A percentile compares a stretch with the other conserved stretches of the same genome.
These are phyloP conservation scores for Butastur rufipennis DNA, from an alignment of 2,113 vertebrate species.

Conservation along the genomic window DNA sequence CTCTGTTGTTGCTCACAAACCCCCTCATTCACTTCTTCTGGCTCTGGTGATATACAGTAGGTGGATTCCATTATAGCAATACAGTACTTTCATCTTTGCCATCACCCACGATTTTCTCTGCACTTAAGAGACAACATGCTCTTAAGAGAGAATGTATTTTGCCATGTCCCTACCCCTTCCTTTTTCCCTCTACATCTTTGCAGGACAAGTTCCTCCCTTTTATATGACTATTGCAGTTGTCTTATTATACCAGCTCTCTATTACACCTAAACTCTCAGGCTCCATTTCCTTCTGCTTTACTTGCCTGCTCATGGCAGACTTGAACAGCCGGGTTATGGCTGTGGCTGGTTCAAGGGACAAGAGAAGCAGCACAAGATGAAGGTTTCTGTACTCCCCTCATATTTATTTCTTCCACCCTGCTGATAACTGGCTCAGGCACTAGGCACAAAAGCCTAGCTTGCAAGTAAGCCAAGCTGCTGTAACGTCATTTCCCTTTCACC, in stretches of 20 bases:
- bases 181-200: neutral
- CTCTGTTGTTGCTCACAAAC: neutral
- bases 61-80: neutral
- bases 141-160: neutral
- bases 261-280: neutral
- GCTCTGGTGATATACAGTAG: neutral
- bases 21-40: neutral
- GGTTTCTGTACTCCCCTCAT: neutral
- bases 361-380: neutral
- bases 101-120: neutral
- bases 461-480: neutral
- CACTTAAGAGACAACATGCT: neutral
- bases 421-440: neutral
- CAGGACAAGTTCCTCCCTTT: neutral
- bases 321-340: neutral
- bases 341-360: neutral
- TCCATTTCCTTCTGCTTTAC: neutral
- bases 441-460: neutral
- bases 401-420: neutral
- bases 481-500: neutral
- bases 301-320: neutral
- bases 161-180: neutral
- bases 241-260: neutral
- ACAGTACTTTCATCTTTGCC: neutral
- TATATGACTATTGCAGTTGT: neutral